Conservation (phyloP, 2,113 vertebrate genomes). For the Tonatia bakeri region DNA sequence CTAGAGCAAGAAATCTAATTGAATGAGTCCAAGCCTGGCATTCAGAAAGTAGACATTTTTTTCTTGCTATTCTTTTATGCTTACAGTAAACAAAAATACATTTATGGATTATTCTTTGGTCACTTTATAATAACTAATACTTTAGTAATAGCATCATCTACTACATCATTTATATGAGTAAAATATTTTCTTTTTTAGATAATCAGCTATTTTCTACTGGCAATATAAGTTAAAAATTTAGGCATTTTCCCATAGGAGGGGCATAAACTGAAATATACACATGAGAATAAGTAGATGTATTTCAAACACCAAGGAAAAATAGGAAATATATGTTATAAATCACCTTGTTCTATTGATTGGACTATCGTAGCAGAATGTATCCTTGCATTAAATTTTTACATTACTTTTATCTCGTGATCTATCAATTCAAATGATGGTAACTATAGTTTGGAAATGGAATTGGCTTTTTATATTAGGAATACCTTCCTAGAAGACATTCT, state of each 20-base stretch:
- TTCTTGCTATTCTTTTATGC: neutral
- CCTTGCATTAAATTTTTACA: neutral
- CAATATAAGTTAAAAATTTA: neutral
- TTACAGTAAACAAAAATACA: neutral
- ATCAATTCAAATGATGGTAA: constrained; percentile 39
- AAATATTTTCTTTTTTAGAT: neutral
- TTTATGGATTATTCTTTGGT: neutral
- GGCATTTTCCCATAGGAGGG: neutral
- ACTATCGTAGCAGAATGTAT: neutral
- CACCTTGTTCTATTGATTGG: neutral
- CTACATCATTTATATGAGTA: neutral
- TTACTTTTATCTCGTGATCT: neutral
- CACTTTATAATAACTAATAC: neutral
- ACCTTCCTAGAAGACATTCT: constrained; percentile 27
- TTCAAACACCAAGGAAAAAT: neutral
- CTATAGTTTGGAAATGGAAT: constrained; percentile 35
- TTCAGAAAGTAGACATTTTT: neutral
- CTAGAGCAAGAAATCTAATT: neutral
- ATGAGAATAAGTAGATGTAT: neutral
- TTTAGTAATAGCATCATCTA: neutral
- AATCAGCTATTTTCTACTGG: constrained; percentile 5
- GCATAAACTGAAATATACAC: neutral
- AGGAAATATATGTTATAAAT: neutral
- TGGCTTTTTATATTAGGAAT: constrained; percentile 26
- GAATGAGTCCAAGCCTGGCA: neutral